A percentile compares a stretch with the other conserved stretches of the same genome.
Evolutionary conservation across 2,113 vertebrate genomes (phyloP).

Genomic region (Anser brachyrhynchus): DNA sequence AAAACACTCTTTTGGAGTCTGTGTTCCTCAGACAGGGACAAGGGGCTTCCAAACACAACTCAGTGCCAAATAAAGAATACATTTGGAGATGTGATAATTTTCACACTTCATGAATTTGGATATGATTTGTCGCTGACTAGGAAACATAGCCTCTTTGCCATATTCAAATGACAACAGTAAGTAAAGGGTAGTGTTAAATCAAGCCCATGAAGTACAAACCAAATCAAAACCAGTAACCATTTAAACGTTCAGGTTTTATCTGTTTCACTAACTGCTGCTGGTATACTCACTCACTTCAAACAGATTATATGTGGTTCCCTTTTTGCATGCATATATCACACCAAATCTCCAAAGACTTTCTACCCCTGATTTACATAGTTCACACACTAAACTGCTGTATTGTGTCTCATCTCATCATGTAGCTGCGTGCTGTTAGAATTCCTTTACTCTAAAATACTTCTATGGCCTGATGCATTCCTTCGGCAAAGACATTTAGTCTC

Average conservation of each 20-base stretch:
- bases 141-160: not conserved
- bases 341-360: not conserved
- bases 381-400: not conserved
- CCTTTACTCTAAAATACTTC: not conserved
- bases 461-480: not conserved
- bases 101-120: not conserved
- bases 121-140: not conserved
- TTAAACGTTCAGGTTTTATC: not conserved
- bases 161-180: not conserved
- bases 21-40: not conserved
- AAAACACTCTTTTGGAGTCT: not conserved
- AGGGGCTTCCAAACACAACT: not conserved
- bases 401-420: not conserved
- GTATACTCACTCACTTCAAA: not conserved
- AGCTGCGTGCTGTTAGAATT: not conserved
- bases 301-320: not conserved
- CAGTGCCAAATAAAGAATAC: not conserved
- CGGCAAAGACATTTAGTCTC: not conserved
- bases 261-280: not conserved
- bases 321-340: not conserved
- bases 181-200: not conserved
- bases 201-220: not conserved
- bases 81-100: not conserved
- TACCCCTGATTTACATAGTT: not conserved
- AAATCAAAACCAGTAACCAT: not conserved